Evolutionary conservation across 2,113 vertebrate species (phyloP).

Genomic region (Lophius piscatorius): DNA sequence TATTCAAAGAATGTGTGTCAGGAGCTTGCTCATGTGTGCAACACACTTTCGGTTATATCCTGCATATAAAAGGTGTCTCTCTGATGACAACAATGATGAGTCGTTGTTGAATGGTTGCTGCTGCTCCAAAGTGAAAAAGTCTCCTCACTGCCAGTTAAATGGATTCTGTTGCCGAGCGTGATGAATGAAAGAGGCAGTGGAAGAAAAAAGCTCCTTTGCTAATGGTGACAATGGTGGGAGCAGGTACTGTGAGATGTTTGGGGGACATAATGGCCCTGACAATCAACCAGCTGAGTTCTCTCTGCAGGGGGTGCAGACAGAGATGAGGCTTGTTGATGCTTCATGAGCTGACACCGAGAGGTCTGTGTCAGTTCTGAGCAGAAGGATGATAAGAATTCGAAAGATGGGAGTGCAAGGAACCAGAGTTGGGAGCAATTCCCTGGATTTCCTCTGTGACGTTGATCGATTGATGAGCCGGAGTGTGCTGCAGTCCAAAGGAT

Average conservation of each 20-base stretch:
- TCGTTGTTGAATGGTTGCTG: slow-evolving; percentile 16
- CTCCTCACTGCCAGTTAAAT: slow-evolving; percentile 55
- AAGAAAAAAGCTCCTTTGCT: slow-evolving; percentile 61
- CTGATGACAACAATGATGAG: slow-evolving; percentile 2
- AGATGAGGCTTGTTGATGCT: slow-evolving; percentile 51
- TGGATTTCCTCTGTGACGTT: slow-evolving; percentile 68
- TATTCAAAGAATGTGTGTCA: no score
- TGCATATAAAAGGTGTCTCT: slow-evolving; percentile 24
- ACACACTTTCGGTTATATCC: background rate
- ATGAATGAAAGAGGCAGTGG: slow-evolving; percentile 69
- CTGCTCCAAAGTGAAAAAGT: slow-evolving; percentile 9
- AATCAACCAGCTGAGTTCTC: slow-evolving; percentile 71
- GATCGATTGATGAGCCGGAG: slow-evolving; percentile 72
- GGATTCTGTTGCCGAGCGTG: slow-evolving; percentile 70
- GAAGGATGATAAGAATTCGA: slow-evolving; percentile 68
- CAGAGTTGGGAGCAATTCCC: slow-evolving; percentile 66
- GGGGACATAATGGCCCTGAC: slow-evolving; percentile 71
- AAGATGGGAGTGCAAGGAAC: slow-evolving; percentile 38
- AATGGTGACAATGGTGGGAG: slow-evolving; percentile 61
- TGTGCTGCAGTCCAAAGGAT: slow-evolving; percentile 34
- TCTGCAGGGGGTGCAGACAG: slow-evolving; percentile 52
- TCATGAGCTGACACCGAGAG: slow-evolving; percentile 53
- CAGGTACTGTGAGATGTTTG: slow-evolving; percentile 51
- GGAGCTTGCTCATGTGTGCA: slow-evolving; percentile 1
- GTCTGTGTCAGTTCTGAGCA: slow-evolving; percentile 41